Conservation (phyloP, 2,797 vertebrate species). For the Discoglossus pictus region DNA sequence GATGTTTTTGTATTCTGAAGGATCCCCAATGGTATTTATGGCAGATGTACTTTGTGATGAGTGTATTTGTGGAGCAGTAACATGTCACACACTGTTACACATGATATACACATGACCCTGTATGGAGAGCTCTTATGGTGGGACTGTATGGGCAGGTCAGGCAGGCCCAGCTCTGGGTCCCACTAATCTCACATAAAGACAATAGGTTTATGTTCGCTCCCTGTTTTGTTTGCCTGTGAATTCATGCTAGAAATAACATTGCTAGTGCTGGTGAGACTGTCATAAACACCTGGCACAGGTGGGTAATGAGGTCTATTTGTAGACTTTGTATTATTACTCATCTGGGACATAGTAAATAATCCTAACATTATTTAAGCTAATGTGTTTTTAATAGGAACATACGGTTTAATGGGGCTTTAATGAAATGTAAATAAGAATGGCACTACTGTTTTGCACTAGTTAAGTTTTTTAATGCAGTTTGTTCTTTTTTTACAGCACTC, state of each 20-base stretch:
- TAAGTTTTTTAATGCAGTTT: conserved; percentile 47
- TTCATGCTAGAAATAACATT: conserved; percentile 48
- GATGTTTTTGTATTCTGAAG: too few species aligned
- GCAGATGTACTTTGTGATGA: too few species aligned
- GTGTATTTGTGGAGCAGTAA: too few species aligned
- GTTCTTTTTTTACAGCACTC: conserved; percentile 47
- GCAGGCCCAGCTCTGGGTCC: conserved; percentile 16
- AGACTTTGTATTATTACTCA: conserved; percentile 44
- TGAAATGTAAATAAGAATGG: conserved; percentile 53
- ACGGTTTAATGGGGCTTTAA: conserved; percentile 52
- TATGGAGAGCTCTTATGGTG: conserved; percentile 31
- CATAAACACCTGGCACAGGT: conserved; percentile 53
- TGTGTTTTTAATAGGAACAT: conserved; percentile 53
- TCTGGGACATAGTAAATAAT: conserved; percentile 50
- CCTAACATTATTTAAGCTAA: conserved; percentile 53
- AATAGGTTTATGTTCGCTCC: conserved; percentile 44
- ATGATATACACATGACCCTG: too few species aligned
- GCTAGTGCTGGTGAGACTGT: conserved; percentile 41
- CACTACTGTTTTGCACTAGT: conserved; percentile 49
- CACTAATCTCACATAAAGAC: conserved; percentile 26
- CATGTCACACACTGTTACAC: too few species aligned
- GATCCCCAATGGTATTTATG: too few species aligned
- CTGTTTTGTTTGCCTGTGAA: conserved; percentile 30
- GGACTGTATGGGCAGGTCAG: conserved; percentile 21
- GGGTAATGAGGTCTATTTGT: conserved; percentile 46